Base-by-base conservation (phyloP, 2,113 vertebrate genomes). In the Atractosteus spatula region DNA sequence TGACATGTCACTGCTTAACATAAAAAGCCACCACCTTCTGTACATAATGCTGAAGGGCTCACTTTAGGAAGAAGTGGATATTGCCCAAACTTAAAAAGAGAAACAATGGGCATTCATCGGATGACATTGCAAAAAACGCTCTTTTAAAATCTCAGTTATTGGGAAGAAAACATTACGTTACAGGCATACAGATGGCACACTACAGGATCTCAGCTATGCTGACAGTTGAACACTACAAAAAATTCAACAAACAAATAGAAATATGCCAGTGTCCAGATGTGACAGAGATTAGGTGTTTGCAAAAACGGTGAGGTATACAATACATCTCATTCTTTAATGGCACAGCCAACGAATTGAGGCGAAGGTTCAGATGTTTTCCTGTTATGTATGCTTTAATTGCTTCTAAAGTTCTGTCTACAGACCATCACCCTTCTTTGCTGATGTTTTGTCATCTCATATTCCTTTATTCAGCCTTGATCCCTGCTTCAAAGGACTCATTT, bases 401-500 rank as follows among this genome's bases (percentile, higher is more conserved):
- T 82, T 85, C 86, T 86, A 79, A 81, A 78, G 74, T 82, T 87
- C 81, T 76, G 81, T 85, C 84, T 83, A 80, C 76, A 81, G 81
- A 85, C 77, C 78, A 84, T 84, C 82, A 83, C 79, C 76, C 66
- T 51, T 71, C 68, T 81, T 71, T 75, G 63, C 76, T 85, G 83
- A 86, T 82, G 73, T 81, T 86, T 85, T 85, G 80, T 87, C 85
- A 86, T 88, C 83, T 87, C 86, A 80, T 81, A 86, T 89, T 88
- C 82, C 74, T 74, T 83, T 83, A 82, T 83, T 79, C 77, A 77
- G 79, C 51, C 78, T 76, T 78, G 82, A 86, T 86, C 84, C 79
- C 65, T 47, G 77, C 86, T 87, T 89, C 82, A 90, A 89, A 90
- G 82, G 76, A 74, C 77, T 77, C 81, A 78, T 59, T 59, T 59